Evolutionary conservation across 2,797 vertebrate genomes (phyloP).

Genomic region (Valencia hispanica): DNA sequence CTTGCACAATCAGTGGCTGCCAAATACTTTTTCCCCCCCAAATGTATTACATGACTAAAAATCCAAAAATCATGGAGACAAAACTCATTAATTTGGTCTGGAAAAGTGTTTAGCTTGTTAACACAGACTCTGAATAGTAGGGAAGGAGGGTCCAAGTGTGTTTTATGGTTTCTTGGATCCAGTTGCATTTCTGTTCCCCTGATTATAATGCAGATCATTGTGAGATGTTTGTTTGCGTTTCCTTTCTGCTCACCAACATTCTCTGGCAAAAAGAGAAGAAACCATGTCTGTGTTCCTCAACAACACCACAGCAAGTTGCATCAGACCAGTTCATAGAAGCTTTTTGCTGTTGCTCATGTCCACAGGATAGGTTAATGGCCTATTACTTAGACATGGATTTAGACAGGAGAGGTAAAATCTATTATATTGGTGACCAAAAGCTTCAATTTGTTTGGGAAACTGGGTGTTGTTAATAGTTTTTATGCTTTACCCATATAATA

Average conservation of each 20-base stretch:
- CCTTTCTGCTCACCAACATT: conserved; percentile 67
- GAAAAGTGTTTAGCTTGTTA: neutral
- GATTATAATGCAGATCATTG: conserved; percentile 68
- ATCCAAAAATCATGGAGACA: neutral
- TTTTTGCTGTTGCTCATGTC: conserved; percentile 26
- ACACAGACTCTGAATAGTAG: neutral
- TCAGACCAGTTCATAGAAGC: conserved; percentile 35
- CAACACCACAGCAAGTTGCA: conserved; percentile 33
- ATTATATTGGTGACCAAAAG: neutral
- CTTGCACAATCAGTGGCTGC: too few relatives aligned
- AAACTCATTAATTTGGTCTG: neutral
- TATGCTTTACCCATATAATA: neutral
- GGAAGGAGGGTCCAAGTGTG: neutral
- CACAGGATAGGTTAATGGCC: conserved; percentile 1
- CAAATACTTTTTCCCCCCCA: too few relatives aligned
- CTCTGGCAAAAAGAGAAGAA: conserved; percentile 56
- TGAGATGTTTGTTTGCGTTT: conserved; percentile 50
- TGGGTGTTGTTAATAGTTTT: neutral
- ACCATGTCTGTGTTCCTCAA: conserved; percentile 46
- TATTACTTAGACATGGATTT: neutral
- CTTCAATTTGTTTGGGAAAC: neutral
- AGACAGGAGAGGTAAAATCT: neutral
- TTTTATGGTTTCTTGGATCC: conserved; percentile 25
- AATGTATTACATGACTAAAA: neutral
- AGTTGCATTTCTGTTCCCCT: conserved; percentile 46